Evolutionary conservation across 2,888 invertebrate species (phyloP).

Genomic region (Stenodera caucasica): DNA sequence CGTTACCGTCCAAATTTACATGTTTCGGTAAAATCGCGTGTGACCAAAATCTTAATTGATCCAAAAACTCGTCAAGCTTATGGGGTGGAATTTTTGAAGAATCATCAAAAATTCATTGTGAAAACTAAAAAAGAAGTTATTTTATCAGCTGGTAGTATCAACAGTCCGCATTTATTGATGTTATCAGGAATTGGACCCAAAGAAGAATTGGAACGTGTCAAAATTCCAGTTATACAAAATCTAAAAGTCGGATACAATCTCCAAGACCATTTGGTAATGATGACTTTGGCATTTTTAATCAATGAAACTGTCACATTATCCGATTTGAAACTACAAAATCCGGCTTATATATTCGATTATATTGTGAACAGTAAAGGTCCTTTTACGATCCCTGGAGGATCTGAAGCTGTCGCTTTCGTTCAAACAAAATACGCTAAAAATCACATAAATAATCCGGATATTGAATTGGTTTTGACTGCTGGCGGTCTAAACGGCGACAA

Average conservation of each 20-base stretch:
- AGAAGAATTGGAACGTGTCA: conserved; percentile 72
- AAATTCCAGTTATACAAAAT: conserved; percentile 80
- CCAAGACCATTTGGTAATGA: conserved; percentile 91
- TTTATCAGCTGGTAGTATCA: conserved; percentile 87
- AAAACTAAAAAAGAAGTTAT: conserved; percentile 86
- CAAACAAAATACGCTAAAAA: conserved; percentile 64
- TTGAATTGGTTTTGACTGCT: conserved; percentile 78
- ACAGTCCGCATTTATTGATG: conserved; percentile 93
- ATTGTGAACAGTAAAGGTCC: conserved; percentile 67
- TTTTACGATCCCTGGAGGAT: conserved; percentile 75
- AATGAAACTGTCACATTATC: conserved; percentile 80
- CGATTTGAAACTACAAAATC: conserved; percentile 60
- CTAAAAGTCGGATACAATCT: conserved; percentile 82
- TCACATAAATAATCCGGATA: conserved; percentile 67
- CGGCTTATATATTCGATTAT: conserved; percentile 65
- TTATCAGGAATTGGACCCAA: conserved; percentile 90
- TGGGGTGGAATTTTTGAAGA: conserved; percentile 79
- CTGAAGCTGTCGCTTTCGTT: conserved; percentile 74
- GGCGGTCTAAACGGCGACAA: conserved; percentile 76
- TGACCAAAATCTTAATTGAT: conserved; percentile 73
- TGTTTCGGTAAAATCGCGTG: conserved; percentile 80
- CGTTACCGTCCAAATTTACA: conserved; percentile 80
- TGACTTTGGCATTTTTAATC: conserved; percentile 72
- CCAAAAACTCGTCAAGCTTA: conserved; percentile 74
- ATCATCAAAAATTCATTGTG: conserved; percentile 68